Base-by-base conservation (phyloP, 2,113 vertebrate genomes). In the Cavia porcellus region DNA sequence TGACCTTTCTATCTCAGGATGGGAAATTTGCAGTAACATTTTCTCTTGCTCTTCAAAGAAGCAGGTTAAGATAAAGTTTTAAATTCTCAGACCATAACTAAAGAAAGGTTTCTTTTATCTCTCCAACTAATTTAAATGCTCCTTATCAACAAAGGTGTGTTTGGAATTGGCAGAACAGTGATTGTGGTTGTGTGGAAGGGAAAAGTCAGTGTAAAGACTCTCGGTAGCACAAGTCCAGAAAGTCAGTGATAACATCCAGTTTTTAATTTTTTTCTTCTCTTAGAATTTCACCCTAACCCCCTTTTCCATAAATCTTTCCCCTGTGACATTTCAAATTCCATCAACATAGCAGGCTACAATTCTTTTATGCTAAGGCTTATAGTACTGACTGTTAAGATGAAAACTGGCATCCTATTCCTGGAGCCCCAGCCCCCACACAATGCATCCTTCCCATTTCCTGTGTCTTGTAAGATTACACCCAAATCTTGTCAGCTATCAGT, bases 21-120 rank as follows among this genome's bases (percentile, higher is more conserved):
- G 81, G 77, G 72, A 97, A 90, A 75, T 89, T 89, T 92, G 45
- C 80, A 57, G 86, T 89, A 82, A 86, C 12, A 72, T 70, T 93
- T 85, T 84, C 92, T 86, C 62, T 45, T 89, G 13, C 22, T 92
- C 52, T 89, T 82, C 10, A 79, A 86, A 93, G 94, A 77, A 61
- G 12, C 25, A 82, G 15, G 14, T 7, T 85, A 50, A 92, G 96
- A 95, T 92, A 87, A 55, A 92, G 79, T 66, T 92, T 81, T 92
- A 88, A 72, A 8, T 95, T 92, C 59, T 86, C 35, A 74, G 55
- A 32, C 17, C 14, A 57, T 66, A 97, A 72, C 52, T 95, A 42
- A 93, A 87, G 45, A 81, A 92, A 92, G 79, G 0, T 0, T 62
- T 79, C 38, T 82, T 92, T 96, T 88, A 95, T 90, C 45, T 91